These are phyloP conservation scores for Balanococcus diminutus DNA, from an alignment of 2,888 invertebrate genomes.

Conservation along the genomic window DNA sequence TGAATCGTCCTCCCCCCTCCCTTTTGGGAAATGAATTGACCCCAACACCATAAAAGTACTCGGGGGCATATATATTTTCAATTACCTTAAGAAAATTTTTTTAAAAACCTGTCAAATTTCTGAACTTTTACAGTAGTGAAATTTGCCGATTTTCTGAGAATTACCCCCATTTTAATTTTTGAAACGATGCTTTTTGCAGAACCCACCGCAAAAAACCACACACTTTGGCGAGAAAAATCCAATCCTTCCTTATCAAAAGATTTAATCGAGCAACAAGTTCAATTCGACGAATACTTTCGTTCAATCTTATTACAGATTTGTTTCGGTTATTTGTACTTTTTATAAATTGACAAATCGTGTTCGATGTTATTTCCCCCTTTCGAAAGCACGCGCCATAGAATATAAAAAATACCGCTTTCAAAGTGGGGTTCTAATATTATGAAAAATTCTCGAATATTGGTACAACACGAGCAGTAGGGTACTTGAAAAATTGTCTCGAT, in stretches of 20 bases:
- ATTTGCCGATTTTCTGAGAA: too few species aligned
- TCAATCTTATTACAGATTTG: conserved; percentile 2
- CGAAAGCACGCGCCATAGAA: neutral
- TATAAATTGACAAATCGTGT: conserved; percentile 6
- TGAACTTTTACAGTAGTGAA: too few species aligned
- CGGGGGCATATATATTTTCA: too few species aligned
- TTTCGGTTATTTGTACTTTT: neutral
- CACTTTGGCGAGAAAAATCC: neutral
- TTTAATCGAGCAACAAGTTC: neutral
- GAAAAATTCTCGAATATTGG: neutral
- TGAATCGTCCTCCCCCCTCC: too few species aligned
- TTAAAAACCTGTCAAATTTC: too few species aligned
- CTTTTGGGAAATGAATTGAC: too few species aligned
- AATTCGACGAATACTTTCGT: neutral
- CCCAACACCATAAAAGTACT: too few species aligned
- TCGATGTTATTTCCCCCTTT: neutral
- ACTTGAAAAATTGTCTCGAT: neutral
- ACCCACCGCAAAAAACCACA: too few species aligned
- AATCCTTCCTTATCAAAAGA: neutral
- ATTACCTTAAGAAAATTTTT: too few species aligned
- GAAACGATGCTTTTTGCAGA: neutral
- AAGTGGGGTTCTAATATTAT: neutral
- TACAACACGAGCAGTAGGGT: neutral
- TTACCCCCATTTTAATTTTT: neutral
- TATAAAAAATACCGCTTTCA: neutral